Base-by-base conservation (phyloP, 2,113 vertebrate genomes). In the Alligator sinensis region DNA sequence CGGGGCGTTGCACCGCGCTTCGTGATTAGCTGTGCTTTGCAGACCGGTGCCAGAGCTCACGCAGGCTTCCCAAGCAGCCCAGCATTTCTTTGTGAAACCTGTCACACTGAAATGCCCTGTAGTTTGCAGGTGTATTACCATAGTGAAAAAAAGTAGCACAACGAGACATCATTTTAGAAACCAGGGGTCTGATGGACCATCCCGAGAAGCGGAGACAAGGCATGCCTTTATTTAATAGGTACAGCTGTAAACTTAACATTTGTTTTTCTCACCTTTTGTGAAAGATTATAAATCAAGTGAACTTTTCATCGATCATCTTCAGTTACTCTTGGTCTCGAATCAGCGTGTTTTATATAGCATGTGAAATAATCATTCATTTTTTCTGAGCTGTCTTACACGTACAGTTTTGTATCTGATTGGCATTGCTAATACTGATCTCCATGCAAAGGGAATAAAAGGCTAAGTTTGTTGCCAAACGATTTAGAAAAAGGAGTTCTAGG, bases 201-300 rank as follows among this genome's bases (percentile, higher is more conserved):
- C 25, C 68, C 47, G 82, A 75, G 75, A 80, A 75, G 47, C 80
- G 60, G 28, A 87, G 88, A 83, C 57, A n/a, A 0, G 11, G 28
- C 11, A 82, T 93, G 68, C 80, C 78, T 76, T 63, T 63, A 47
- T 88, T 87, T 64, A 80, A 70, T 61, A 83, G 74, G 55, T 0
- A 24, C 38, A 94, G 89, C 55, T 55, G 3, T 9, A 54, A 14
- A 30, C 63, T 81, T 81, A 17, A 81, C 84, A 78, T 88, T 84
- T 85, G 79, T 54, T 55, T 54, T 74, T 21, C 11, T 74, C 70
- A 8, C 21, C 47, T 47, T 47, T 47, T 47, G 34, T 47, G 70
- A 22, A 47, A 47, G 70, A 47, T 74, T 47, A 74, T 90, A 80
- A 86, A 85, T 95, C 93, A 96, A 95, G 94, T 95, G 89, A 96